phyloP scores from a whole-genome alignment of 1,140 invertebrate species.

The Euborellia annulipes region DNA sequence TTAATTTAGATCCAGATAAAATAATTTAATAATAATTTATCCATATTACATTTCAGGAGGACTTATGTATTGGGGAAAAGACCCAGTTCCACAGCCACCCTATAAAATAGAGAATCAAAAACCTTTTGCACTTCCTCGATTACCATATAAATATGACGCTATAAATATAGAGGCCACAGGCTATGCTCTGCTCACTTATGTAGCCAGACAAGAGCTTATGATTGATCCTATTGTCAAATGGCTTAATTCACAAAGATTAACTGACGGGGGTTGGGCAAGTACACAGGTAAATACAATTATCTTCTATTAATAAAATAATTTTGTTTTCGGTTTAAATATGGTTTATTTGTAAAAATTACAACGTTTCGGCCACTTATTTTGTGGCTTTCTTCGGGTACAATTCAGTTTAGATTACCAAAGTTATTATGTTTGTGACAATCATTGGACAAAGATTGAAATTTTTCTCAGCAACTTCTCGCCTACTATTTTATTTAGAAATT shows the following conservation, averaged over 20 bases:
- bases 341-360: no score
- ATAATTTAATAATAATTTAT: no score
- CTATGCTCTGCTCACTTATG: conserved; percentile 80
- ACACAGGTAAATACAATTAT: conserved; percentile 73
- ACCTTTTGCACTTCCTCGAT: conserved; percentile 70
- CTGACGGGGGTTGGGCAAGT: conserved; percentile 88
- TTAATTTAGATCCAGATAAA: no score
- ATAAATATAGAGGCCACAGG: conserved; percentile 86
- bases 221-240: conserved; percentile 79
- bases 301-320: no score
- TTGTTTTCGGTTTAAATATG: no score
- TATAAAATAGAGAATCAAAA: conserved; percentile 80
- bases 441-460: no score
- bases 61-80: conserved; percentile 72
- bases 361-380: no score
- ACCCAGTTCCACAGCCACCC: conserved; percentile 55
- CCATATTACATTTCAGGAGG: conserved; percentile 42
- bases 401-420: no score
- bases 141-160: conserved; percentile 76
- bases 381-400: no score
- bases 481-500: no score
- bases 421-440: no score
- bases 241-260: conserved; percentile 79
- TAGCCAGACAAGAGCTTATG: conserved; percentile 60
- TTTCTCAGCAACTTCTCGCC: no score